Evolutionary conservation across 1,140 invertebrate species (phyloP).

Genomic region (Brevipalpus yothersi): DNA sequence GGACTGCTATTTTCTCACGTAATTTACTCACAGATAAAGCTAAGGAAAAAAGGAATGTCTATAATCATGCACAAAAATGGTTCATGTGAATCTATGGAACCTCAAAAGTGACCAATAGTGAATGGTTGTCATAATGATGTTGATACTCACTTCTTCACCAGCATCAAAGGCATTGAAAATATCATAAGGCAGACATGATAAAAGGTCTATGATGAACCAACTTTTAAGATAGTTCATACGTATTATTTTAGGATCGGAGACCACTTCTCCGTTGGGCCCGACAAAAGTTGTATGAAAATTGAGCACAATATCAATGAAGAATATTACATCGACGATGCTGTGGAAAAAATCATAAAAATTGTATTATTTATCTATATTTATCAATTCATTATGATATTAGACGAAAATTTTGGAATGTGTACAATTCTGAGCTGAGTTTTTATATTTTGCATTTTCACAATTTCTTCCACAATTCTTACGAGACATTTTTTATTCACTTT

Average conservation of each 20-base stretch:
- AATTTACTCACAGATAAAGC: no score
- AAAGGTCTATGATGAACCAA: slow-evolving; percentile 97
- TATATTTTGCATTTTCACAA: no score
- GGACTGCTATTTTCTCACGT: no score
- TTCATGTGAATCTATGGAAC: background rate
- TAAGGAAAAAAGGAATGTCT: no score
- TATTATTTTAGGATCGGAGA: slow-evolving; percentile 90
- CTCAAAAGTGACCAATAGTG: background rate
- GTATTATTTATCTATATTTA: no score
- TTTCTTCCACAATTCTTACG: no score
- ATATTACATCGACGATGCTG: slow-evolving; percentile 97
- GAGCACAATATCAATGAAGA: slow-evolving; percentile 99
- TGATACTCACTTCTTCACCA: slow-evolving; percentile 70
- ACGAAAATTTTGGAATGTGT: no score
- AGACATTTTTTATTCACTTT: no score
- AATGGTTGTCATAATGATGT: slow-evolving; percentile 2
- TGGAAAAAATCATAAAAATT: background rate
- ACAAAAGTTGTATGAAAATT: slow-evolving; percentile 99
- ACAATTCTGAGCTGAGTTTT: no score
- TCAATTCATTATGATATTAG: no score
- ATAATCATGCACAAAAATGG: no score
- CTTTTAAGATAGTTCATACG: slow-evolving; percentile 96
- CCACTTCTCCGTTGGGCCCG: slow-evolving; percentile 75
- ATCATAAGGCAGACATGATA: slow-evolving; percentile 97
- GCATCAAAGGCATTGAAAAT: slow-evolving; percentile 99